phyloP scores from a whole-genome alignment of 2,888 invertebrate species.

The Drosophila koepferae region DNA sequence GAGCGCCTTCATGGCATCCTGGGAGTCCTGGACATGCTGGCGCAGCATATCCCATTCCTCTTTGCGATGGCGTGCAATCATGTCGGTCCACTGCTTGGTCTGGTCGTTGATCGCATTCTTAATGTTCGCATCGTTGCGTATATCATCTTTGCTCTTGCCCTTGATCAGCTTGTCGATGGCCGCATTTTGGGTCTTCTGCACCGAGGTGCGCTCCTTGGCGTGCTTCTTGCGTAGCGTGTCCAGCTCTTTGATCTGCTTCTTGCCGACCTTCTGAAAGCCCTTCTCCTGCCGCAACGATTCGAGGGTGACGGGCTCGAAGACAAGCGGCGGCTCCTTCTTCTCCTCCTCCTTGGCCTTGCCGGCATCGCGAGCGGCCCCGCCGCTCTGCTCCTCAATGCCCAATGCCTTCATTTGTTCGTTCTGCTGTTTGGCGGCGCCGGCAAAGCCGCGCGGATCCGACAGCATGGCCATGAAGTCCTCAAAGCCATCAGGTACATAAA shows the following conservation, averaged over 20 bases:
- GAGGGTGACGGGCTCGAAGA: constrained; percentile 96
- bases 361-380: constrained; percentile 88
- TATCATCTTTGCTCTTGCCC: constrained; percentile 95
- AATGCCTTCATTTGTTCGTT: constrained; percentile 97
- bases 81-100: constrained; percentile 96
- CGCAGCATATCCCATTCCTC: constrained; percentile 94
- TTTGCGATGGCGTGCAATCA: constrained; percentile 93
- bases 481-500: constrained; percentile 99
- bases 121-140: constrained; percentile 91
- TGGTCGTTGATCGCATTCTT: constrained; percentile 95
- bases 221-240: constrained; percentile 96
- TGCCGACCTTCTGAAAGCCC: constrained; percentile 95
- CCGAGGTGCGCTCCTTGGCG: constrained; percentile 94
- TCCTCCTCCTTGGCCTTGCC: constrained; percentile 91
- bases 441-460: constrained; percentile 96
- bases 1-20: constrained; percentile 89
- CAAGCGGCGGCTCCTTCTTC: constrained; percentile 90
- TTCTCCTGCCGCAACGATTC: constrained; percentile 95
- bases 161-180: constrained; percentile 97
- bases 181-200: constrained; percentile 96
- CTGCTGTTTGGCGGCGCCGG: constrained; percentile 94
- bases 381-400: constrained; percentile 94
- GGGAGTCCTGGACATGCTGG: constrained; percentile 93
- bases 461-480: constrained; percentile 99
- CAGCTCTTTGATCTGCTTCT: constrained; percentile 98